Base-by-base conservation (phyloP, 2,113 vertebrate species). In the Chinchilla lanigera region DNA sequence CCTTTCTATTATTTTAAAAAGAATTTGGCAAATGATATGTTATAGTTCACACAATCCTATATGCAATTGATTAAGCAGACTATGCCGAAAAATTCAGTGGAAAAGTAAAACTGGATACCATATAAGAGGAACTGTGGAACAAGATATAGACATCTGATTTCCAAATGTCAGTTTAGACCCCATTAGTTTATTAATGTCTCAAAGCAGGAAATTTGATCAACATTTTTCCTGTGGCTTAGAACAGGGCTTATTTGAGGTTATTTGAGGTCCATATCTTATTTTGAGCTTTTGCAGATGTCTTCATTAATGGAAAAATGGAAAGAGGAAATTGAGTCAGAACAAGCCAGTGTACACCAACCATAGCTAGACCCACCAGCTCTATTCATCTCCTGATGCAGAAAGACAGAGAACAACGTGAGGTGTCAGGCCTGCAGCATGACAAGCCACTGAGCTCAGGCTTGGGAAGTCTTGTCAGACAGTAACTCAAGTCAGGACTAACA, bases 151-250 rank as follows among this genome's bases (percentile, higher is more conserved):
- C 38, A 19, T 24, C 67, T 77, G 77, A 78, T 80, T 69, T 88
- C 41, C 41, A 78, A 50, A 44, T 69, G 9, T 28, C 50, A 85
- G 63, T 87, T 63, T 22, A 22, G 44, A 85, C 26, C 26, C 20
- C 35, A 44, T 54, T 35, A 8, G 41, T 54, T 54, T 93, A 75
- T 89, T 81, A 54, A 73, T 67, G 94, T 85, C 67, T 85, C 61
- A 67, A 41, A 26, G 30, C 35, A 47, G 81, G 89, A 75, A 73
- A 89, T 78, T 54, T 93, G 65, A 89, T 89, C 80, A 54, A 19
- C 85, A 80, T 80, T 89, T 89, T 96, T 50, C 24, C 54, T 44
- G 56, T 65, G 86, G n/a, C 52, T 88, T 93, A 81, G 10, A 16
- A 14, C 1, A 35, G 22, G 35, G 47, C 47, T 86, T 63, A 87